These are phyloP conservation scores for Paradoxurus hermaphroditus DNA, from an alignment of 2,113 vertebrate genomes.

Conservation along the genomic window DNA sequence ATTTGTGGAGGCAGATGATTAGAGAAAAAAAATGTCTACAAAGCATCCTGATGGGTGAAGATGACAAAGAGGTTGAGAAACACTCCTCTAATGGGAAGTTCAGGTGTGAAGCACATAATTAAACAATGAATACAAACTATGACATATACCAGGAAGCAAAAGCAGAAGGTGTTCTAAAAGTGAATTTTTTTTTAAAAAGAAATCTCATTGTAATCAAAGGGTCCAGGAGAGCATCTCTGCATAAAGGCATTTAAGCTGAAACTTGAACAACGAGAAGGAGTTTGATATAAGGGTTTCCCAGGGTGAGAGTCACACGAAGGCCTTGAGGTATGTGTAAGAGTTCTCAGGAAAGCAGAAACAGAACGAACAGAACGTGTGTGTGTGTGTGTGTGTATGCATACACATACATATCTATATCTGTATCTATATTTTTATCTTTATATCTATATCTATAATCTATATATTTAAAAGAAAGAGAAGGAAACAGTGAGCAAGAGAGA, in stretches of 20 bases:
- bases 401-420: neutral
- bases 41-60: neutral
- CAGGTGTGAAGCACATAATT: neutral
- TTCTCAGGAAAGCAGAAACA: neutral
- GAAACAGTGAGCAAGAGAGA: neutral
- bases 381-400: neutral
- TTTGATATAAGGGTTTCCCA: neutral
- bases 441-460: neutral
- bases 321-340: neutral
- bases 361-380: neutral
- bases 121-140: neutral
- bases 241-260: neutral
- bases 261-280: neutral
- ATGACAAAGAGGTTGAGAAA: neutral
- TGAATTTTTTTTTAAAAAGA: neutral
- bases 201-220: neutral
- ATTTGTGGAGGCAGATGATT: neutral
- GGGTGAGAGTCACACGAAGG: neutral
- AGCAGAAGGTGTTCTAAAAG: neutral
- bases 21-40: neutral
- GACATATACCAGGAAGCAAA: neutral
- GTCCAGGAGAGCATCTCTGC: neutral
- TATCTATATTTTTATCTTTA: neutral
- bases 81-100: neutral
- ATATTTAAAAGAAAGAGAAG: neutral